These are phyloP conservation scores for Oriolus oriolus DNA, from an alignment of 2,113 vertebrate genomes.

Conservation along the genomic window DNA sequence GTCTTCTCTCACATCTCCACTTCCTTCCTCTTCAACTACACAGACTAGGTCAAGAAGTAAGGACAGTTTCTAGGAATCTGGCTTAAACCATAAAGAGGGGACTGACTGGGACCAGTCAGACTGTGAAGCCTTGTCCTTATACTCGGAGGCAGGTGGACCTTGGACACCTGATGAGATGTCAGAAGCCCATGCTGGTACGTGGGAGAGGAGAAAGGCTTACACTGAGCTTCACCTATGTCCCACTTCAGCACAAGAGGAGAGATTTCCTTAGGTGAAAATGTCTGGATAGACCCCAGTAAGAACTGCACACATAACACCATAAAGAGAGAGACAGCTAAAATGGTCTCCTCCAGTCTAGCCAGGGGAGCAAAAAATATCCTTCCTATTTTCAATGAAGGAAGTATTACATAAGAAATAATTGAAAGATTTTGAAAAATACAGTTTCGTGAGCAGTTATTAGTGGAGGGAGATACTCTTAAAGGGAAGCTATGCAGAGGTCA, in stretches of 20 bases:
- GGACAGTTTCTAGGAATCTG: neutral
- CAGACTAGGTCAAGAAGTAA: neutral
- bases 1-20: neutral
- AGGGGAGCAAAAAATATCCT: neutral
- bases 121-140: neutral
- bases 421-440: neutral
- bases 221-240: neutral
- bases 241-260: neutral
- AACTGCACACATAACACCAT: rapidly evolving
- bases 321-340: neutral
- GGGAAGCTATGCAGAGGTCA: neutral
- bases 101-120: neutral
- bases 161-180: neutral
- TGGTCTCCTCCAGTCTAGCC: neutral
- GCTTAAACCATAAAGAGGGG: neutral
- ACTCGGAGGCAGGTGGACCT: neutral
- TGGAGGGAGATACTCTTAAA: neutral
- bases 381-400: neutral
- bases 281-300: neutral
- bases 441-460: neutral
- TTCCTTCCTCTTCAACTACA: neutral
- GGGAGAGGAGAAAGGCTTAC: neutral
- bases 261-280: neutral
- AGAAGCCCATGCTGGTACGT: rapidly evolving
- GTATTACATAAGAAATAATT: neutral